Evolutionary conservation across 2,888 invertebrate species (phyloP), one percentile per base, ranked within the genome.

Genomic region (Lithophane leautieri): DNA sequence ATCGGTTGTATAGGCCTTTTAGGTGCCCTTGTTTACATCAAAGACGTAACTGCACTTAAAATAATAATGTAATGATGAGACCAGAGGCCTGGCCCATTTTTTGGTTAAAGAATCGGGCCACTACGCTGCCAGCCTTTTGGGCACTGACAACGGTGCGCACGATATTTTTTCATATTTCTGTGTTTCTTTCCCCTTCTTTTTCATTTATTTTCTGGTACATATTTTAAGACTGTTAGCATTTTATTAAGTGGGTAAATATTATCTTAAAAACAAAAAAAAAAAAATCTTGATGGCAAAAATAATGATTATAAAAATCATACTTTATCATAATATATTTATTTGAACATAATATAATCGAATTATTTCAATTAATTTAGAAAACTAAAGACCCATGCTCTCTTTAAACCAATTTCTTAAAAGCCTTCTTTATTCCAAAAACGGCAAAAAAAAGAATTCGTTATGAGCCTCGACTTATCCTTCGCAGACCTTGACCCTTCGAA

Each of bases 401-500:
- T 40, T 25, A 61, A 63, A 69, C 47, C 44, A 66, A 69, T 82
- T 44, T 54, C 56, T 52, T 14, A 67, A 65, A 69, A 73, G 60
- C 44, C 60, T 70, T 56, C 47, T 62, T 66, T 72, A 28, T 34
- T 52, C 44, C 11, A 40, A 72, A 60, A 60, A 63, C 34, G 50
- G n/a, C 68, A 60, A 70, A 60, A 75, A 70, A 11, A 40, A 44
- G 71, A 71, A 76, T 84, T 82, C 61, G 70, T 75, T 66, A 47
- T 85, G 65, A 87, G 66, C 61, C 82, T 73, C 47, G 60, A 79
- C 76, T 83, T 56, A 82, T 86, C 85, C 86, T 83, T 79, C 70
- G 72, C 73, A 83, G 86, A 81, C 89, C 89, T 81, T 90, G 88
- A 86, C 83, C 87, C 79, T 76, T 73, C 71, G 75, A 77, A 79